Evolutionary conservation across 1,140 invertebrate species (phyloP).

Genomic region (Sycophaga agraensis): DNA sequence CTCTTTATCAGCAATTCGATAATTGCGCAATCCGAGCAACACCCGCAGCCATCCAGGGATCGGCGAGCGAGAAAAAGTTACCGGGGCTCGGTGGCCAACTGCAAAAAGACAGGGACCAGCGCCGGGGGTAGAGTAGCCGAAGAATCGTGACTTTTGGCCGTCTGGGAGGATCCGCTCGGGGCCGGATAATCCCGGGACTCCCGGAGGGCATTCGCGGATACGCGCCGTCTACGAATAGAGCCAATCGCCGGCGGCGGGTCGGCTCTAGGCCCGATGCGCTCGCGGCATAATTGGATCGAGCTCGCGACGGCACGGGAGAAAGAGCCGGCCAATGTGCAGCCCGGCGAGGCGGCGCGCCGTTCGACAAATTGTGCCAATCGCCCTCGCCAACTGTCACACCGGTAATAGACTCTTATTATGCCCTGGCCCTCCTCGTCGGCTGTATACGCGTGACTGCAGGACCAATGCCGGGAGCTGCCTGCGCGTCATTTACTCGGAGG

Average conservation of each 20-base stretch:
- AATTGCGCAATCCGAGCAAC: not conserved
- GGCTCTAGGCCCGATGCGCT: conserved; percentile 36
- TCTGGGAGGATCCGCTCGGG: conserved; percentile 4
- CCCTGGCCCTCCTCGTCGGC: no score
- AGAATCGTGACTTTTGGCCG: conserved; percentile 45
- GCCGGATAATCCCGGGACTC: no score
- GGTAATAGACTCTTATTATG: conserved; percentile 5
- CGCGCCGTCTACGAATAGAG: conserved; percentile 56
- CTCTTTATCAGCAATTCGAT: conserved; percentile 37
- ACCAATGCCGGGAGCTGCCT: not conserved
- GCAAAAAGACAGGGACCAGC: no score
- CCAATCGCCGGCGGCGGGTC: conserved; percentile 39
- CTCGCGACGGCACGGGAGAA: not conserved
- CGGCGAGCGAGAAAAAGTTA: no score
- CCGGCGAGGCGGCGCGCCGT: not conserved
- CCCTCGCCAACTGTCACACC: no score
- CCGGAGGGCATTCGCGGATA: conserved; percentile 47
- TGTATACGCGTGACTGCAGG: not conserved
- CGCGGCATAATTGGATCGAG: conserved; percentile 51
- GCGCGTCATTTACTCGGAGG: not conserved
- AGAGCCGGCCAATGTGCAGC: not conserved
- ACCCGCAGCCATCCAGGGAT: no score
- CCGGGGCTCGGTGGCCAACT: no score
- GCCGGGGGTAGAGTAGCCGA: no score
- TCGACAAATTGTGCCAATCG: conserved; percentile 29